Base-by-base conservation (phyloP, 2,113 vertebrate species). In the Regulus satrapa region DNA sequence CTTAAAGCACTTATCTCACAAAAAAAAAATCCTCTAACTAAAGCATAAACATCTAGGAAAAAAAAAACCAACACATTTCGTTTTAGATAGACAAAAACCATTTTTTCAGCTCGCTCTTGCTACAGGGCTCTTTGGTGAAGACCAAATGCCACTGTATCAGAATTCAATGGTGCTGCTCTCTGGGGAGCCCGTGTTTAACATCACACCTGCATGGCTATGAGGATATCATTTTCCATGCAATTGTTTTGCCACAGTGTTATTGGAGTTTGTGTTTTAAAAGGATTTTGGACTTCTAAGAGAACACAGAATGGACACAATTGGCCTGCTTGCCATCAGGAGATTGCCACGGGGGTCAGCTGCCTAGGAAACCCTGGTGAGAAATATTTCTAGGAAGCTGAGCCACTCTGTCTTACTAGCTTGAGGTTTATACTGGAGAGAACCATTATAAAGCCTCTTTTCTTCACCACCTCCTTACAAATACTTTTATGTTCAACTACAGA, bases 81-180 rank as follows among this genome's bases (percentile, higher is more conserved):
- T 52, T 64, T 54, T 71, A 8, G 43, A n/a, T 10, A 51, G 5
- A 26, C 5, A 68, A 18, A 18, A 61, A 4, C 5, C 4, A 26
- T 26, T 12, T 23, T 23, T 48, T 40, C 29, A 69, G 31, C 66
- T 69, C 38, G 10, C 14, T 56, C 4, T 64, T 49, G n/a, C 18
- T 28, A 1, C 7, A 52, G 29, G 10, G 19, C 12, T 28, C 20
- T 54, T 59, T 21, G n/a, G 4, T 21, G 29, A 54, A 59, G 23
- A 38, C 19, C 31, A 43, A 9, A 12, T 5, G 24, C 21, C 16
- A 26, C 2, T 1, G 1, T 8, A 28, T 10, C 48, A 63, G 28
- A 68, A 58, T 14, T 26, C 34, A 49, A 14, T 2, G 9, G 24
- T 20, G 21, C 32, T 25, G 12, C 34, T 54, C 10, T 14, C 43